Conservation (phyloP, 2,888 invertebrate genomes). For the Callyntrura sp. region DNA sequence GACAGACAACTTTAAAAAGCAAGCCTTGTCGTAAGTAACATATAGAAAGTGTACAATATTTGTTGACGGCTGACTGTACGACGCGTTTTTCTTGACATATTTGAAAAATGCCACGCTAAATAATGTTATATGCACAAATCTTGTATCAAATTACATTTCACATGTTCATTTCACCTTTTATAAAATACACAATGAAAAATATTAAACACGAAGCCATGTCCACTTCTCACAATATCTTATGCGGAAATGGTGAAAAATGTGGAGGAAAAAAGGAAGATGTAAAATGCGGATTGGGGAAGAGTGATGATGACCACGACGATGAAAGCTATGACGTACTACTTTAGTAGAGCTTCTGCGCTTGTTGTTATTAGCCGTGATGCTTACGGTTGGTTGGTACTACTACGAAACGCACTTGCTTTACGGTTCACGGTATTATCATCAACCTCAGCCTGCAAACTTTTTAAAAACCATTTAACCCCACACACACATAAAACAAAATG, state of each 20-base stretch:
- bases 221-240: not conserved
- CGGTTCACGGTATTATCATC: conserved; percentile 3
- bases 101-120: conserved; percentile 10
- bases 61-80: conserved; percentile 11
- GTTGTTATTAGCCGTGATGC: conserved; percentile 12
- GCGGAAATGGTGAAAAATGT: conserved; percentile 52
- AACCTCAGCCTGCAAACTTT: conserved; percentile 39
- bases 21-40: conserved; percentile 15
- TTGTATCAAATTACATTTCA: conserved; percentile 36
- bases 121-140: not conserved
- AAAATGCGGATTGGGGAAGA: conserved; percentile 41
- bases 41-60: conserved; percentile 33
- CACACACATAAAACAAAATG: not conserved
- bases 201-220: not conserved
- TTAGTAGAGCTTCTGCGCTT: conserved; percentile 61
- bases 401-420: not conserved
- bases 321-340: conserved; percentile 61
- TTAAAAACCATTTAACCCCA: conserved; percentile 56
- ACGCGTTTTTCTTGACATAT: not conserved
- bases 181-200: conserved; percentile 1
- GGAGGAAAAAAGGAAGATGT: conserved; percentile 32
- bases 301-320: conserved; percentile 54
- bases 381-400: no score
- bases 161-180: not conserved
- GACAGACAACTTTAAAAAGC: conserved; percentile 19